Percentiles rank a stretch among this genome's conserved stretches.
These are phyloP conservation scores for Epicauta chinensis DNA, from an alignment of 1,140 invertebrate species.

Conservation along the genomic window DNA sequence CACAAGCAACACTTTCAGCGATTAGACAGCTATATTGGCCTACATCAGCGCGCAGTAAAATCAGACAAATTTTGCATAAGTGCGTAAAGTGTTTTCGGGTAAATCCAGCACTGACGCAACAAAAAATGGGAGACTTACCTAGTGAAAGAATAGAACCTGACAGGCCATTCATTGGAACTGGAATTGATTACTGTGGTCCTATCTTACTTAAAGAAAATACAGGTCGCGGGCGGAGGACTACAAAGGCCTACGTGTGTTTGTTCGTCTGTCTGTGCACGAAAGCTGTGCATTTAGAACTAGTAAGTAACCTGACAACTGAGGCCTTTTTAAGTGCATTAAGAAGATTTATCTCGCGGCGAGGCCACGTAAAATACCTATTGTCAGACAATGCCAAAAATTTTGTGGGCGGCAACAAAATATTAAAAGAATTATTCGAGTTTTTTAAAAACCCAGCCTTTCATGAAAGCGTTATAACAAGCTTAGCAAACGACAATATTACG, in stretches of 20 bases:
- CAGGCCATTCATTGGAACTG: slow-evolving; percentile 27
- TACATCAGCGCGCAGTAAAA: slow-evolving; percentile 12
- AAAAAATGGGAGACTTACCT: slow-evolving; percentile 28
- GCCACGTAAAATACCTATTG: slow-evolving; percentile 28
- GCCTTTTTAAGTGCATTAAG: slow-evolving; percentile 31
- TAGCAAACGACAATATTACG: neutral
- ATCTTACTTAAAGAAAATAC: slow-evolving; percentile 26
- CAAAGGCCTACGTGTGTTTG: slow-evolving; percentile 25
- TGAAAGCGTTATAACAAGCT: no score
- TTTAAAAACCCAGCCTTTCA: neutral
- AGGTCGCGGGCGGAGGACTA: slow-evolving; percentile 17
- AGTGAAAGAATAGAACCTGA: neutral
- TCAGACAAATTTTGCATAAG: slow-evolving; percentile 7
- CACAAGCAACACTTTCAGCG: slow-evolving; percentile 14
- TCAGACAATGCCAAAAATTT: slow-evolving; percentile 39
- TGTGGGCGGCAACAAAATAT: slow-evolving; percentile 28
- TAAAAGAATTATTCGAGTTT: slow-evolving; percentile 11
- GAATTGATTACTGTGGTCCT: slow-evolving; percentile 40
- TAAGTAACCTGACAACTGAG: slow-evolving; percentile 24
- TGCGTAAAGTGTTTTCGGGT: slow-evolving; percentile 19
- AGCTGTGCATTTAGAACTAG: slow-evolving; percentile 36
- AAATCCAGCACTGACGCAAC: slow-evolving; percentile 2
- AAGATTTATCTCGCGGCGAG: slow-evolving; percentile 29
- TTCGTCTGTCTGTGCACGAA: slow-evolving; percentile 15
- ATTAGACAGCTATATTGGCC: slow-evolving; percentile 29